Conservation (phyloP, 2,113 vertebrate species). For the Lepidothrix coronata region DNA sequence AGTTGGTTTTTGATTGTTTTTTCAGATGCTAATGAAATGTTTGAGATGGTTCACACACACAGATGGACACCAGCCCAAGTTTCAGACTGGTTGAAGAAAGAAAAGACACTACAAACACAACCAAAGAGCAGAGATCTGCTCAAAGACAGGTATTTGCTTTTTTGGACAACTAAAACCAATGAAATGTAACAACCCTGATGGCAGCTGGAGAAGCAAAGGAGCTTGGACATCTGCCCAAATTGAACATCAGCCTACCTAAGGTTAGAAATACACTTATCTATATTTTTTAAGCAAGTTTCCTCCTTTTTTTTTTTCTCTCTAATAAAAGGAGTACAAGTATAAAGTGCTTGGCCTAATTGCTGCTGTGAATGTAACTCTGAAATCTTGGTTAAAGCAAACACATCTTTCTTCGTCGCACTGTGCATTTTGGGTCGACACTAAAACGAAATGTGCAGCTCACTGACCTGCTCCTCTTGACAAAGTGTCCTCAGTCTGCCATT, state of each 20-base stretch:
- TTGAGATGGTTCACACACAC: neutral
- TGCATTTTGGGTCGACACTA: neutral
- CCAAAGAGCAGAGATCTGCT: neutral
- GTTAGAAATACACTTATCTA: neutral
- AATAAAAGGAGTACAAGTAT: neutral
- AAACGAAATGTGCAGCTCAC: neutral
- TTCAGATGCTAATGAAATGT: neutral
- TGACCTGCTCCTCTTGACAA: neutral
- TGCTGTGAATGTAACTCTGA: rapidly evolving
- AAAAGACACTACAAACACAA: neutral
- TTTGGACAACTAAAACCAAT: neutral
- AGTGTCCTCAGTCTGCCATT: neutral
- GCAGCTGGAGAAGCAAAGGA: neutral
- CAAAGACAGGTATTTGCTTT: neutral
- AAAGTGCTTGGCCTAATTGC: neutral
- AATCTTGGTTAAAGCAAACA: neutral
- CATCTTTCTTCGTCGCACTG: too few species aligned
- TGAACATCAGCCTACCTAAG: neutral
- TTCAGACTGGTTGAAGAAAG: neutral
- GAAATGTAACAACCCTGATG: neutral
- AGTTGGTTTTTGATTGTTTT: neutral
- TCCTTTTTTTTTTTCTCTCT: neutral
- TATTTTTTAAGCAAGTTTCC: neutral
- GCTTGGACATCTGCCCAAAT: neutral
- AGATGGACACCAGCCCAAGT: neutral